Evolutionary conservation across 2,113 vertebrate species (phyloP), one percentile per base, ranked within the genome.

Genomic region (Corvus cornix): DNA sequence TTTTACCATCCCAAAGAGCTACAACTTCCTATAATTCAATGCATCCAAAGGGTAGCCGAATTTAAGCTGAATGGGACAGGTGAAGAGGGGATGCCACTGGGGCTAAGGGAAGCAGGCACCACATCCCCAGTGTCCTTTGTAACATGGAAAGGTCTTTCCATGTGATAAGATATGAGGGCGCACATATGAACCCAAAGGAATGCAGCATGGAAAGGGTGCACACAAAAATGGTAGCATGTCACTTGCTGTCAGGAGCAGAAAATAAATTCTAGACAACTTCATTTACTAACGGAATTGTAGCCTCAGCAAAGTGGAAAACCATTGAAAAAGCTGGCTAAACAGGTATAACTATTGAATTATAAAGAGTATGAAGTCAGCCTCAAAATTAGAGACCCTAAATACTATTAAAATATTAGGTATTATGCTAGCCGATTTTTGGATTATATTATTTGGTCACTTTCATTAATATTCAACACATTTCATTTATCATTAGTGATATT

Each of bases 111-210:
- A 14, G n/a, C 17, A 68, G 11, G 31, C 0, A 4, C 17, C 0
- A 4, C 17, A 39, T 56, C 4, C 27, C 10, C 31, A 46, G 19
- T 2, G 9, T 39, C 10, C 26, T 43, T 37, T 73, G 28, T 23
- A 22, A 35, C 10, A 18, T 14, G 13, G 27, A 76, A 76, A 87
- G 12, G 9, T 64, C 16, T 79, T 70, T 49, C 13, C 3, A 51
- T 13, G 3, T 31, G 41, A 3, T 30, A 53, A 76, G n/a, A 51
- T 41, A 37, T 0, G 0, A 73, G 12, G 4, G 7, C 39, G 18
- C 8, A 44, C 16, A 33, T 10, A 11, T 23, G 19, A 72, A 43
- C 17, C 8, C 21, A 43, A 66, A 39, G 24, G 15, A 75, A 63
- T 49, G 8, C 27, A 35, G 4, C 12, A 12, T 26, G 15, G 74